These are phyloP conservation scores for Lypha dubia DNA, from an alignment of 2,888 invertebrate genomes.

Conservation along the genomic window DNA sequence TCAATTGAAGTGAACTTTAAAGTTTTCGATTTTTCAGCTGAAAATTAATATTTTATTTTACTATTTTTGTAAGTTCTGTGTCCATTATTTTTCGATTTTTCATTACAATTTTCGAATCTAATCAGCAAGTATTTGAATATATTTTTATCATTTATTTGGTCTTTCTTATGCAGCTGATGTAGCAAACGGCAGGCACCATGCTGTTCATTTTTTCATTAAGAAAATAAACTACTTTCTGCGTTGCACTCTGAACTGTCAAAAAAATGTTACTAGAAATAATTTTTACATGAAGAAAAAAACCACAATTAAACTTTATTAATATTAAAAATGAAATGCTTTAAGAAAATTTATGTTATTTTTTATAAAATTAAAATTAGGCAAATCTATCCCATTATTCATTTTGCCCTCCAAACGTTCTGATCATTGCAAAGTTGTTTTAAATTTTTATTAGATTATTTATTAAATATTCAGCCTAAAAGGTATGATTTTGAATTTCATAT, in stretches of 20 bases:
- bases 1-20: not conserved
- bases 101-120: not conserved
- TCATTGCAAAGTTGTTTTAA: constrained; percentile 6
- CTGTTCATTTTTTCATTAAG: not conserved
- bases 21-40: not conserved
- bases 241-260: constrained; percentile 32
- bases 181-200: not conserved
- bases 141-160: not conserved
- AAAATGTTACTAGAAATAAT: constrained; percentile 45
- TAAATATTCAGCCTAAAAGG: constrained; percentile 42
- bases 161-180: constrained; percentile 16
- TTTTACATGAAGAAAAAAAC: not conserved
- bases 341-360: not conserved
- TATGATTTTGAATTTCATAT: constrained; percentile 1
- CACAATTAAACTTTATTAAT: constrained; percentile 10
- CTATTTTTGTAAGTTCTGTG: too few relatives aligned
- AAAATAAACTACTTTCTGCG: not conserved
- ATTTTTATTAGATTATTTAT: constrained; percentile 38
- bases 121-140: not conserved
- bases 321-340: not conserved
- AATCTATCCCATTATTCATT: not conserved
- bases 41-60: not conserved
- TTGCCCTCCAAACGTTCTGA: not conserved
- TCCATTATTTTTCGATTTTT: not conserved
- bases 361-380: not conserved